Base-by-base conservation (phyloP, 2,797 vertebrate genomes). In the Pogonophryne albipinna region DNA sequence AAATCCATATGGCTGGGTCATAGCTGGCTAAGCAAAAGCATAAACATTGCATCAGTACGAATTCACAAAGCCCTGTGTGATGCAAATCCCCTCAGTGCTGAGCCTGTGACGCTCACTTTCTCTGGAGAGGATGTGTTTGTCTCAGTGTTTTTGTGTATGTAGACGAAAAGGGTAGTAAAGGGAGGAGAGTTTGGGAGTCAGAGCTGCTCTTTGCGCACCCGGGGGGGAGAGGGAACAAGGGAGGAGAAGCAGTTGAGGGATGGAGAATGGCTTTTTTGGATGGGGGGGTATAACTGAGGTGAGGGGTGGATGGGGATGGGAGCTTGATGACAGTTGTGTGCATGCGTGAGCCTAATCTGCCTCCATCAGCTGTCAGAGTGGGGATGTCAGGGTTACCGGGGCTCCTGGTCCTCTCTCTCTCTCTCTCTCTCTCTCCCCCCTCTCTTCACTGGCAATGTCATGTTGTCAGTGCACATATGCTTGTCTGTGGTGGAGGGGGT, bases 391-490 rank as follows among this genome's bases (percentile, higher is more conserved):
- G 71, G 86, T 85, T 68, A 79, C 82, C 31, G 53, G 86, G 79
- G 85, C 90, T 87, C 80, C 82, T 76, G 81, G 81, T 85, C 78
- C 70, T 81, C 71, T 76, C 78, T 74, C 72, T 56, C 47, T 44
- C 47, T 50, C n/a, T n/a, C 70, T 81, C 71, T 76, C 78, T 74
- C 72, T 56, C 47, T 44, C 47, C 19, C 86, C 87, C 75, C 83
- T 87, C 79, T 84, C 83, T 83, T 91, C 77, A 58, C 90, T 82
- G 93, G 92, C 94, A 95, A 94, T 95, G 94, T 95, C 93, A 95
- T 94, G 90, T 94, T 95, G 95, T 95, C 94, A 95, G 93, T 86
- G 89, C 93, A 93, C 95, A 95, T 95, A 95, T 95, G 95, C 91
- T 94, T 66, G 92, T 94, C 89, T 92, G 90, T 68, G 76, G 78